Evolutionary conservation across 53 echinoderm and acorn worm species (phyloP).

Genomic region (Patiria pectinifera): DNA sequence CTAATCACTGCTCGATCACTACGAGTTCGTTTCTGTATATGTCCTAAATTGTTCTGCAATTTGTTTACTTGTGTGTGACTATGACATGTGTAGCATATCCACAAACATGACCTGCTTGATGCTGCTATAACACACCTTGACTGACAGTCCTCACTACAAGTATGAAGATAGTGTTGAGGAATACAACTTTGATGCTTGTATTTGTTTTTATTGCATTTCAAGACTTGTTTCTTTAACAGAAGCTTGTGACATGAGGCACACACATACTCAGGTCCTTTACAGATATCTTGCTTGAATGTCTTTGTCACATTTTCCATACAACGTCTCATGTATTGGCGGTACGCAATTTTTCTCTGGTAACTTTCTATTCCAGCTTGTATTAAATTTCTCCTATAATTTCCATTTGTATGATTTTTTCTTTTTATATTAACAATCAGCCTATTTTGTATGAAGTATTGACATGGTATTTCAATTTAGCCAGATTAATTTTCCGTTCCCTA

Average conservation of each 20-base stretch:
- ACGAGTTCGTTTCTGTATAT: too few relatives aligned
- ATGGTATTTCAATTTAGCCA: neutral
- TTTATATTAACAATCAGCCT: neutral
- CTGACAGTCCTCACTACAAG: conserved; percentile 44
- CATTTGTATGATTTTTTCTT: neutral
- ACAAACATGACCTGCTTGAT: conserved; percentile 57
- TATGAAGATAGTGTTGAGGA: conserved; percentile 58
- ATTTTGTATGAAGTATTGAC: neutral
- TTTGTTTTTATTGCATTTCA: conserved; percentile 54
- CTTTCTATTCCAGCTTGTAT: neutral
- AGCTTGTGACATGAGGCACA: conserved; percentile 61
- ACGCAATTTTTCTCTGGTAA: conserved; percentile 34
- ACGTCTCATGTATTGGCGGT: conserved; percentile 16
- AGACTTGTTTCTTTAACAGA: conserved; percentile 58
- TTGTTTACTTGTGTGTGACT: neutral
- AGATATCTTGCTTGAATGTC: conserved; percentile 34
- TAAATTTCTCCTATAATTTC: neutral
- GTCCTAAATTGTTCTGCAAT: too few relatives aligned
- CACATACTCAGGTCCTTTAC: conserved; percentile 68
- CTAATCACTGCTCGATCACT: conserved; percentile 58
- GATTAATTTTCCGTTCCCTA: neutral
- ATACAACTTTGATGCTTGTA: conserved; percentile 52
- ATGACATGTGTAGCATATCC: conserved; percentile 77
- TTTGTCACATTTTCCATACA: conserved; percentile 27
- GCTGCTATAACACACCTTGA: conserved; percentile 21